A percentile compares a stretch with the other conserved stretches of the same genome.
Conservation (phyloP, 2,888 invertebrate genomes). For the Oscheius onirici region DNA sequence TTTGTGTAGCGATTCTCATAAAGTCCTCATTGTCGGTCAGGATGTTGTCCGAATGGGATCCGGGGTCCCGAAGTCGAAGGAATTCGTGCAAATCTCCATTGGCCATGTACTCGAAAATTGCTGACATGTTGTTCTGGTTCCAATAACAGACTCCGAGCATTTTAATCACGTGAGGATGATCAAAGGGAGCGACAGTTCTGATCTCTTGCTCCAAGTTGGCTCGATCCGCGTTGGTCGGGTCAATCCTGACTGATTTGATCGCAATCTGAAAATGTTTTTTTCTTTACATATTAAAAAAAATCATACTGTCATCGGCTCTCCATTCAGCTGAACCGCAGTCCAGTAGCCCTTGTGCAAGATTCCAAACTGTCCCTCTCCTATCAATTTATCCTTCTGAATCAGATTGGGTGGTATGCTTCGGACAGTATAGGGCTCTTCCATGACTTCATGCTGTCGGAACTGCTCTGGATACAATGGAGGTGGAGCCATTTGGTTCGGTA, state of each 20-base stretch:
- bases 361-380: constrained; percentile 96
- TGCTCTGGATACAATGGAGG: constrained; percentile 78
- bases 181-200: constrained; percentile 83
- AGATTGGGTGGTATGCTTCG: constrained; percentile 55
- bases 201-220: constrained; percentile 55
- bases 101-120: constrained; percentile 56
- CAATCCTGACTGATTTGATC: constrained; percentile 45
- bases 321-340: constrained; percentile 37
- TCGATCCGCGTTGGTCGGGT: constrained; percentile 47
- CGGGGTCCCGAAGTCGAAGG: constrained; percentile 87
- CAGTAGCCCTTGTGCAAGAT: constrained; percentile 46
- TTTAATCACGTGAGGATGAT: constrained; percentile 94
- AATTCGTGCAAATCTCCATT: constrained; percentile 96
- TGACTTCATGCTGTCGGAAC: constrained; percentile 75
- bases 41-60: constrained; percentile 78
- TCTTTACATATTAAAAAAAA: background rate
- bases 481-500: constrained; percentile 76
- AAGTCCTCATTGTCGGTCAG: constrained; percentile 79
- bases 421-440: constrained; percentile 73
- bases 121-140: constrained; percentile 39
- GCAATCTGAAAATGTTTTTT: constrained; percentile 43
- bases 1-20: constrained; percentile 84
- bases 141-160: constrained; percentile 78
- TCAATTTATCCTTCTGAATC: constrained; percentile 82
- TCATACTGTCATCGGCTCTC: constrained; percentile 43